Conservation (phyloP, 1,140 invertebrate species). For the Campoletis sonorensis region DNA sequence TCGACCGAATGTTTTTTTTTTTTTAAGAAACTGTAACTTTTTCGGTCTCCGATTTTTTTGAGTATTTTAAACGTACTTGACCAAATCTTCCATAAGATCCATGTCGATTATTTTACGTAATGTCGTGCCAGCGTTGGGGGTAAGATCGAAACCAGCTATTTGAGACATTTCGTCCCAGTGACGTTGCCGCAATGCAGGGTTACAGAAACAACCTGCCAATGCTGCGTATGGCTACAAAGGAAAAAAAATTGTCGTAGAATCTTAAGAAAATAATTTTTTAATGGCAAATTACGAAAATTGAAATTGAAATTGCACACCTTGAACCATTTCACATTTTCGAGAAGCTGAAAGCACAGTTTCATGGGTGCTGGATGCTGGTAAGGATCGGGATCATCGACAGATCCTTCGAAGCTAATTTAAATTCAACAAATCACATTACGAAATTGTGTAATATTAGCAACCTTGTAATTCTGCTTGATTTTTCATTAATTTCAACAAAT, state of each 20-base stretch:
- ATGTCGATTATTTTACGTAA: slow-evolving; percentile 89
- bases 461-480: no score
- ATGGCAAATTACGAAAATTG: not conserved
- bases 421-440: not conserved
- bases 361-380: slow-evolving; percentile 87
- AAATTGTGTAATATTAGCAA: no score
- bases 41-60: not conserved
- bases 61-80: slow-evolving; percentile 78
- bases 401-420: slow-evolving; percentile 73
- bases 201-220: slow-evolving; percentile 90
- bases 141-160: slow-evolving; percentile 89
- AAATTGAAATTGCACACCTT: slow-evolving; percentile 70
- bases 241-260: slow-evolving; percentile 58
- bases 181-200: slow-evolving; percentile 88
- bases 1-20: slow-evolving; percentile 22
- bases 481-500: not conserved
- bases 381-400: slow-evolving; percentile 86
- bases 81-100: slow-evolving; percentile 84
- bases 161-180: slow-evolving; percentile 95
- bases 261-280: not conserved
- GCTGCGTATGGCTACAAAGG: slow-evolving; percentile 86
- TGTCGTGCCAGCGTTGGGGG: slow-evolving; percentile 89
- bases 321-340: slow-evolving; percentile 88
- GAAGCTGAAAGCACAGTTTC: slow-evolving; percentile 83
- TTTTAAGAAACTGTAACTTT: slow-evolving; percentile 28